Percentiles rank a stretch among this genome's conserved stretches.
These are phyloP conservation scores for Theretra japonica DNA, from an alignment of 2,888 invertebrate genomes.

Conservation along the genomic window DNA sequence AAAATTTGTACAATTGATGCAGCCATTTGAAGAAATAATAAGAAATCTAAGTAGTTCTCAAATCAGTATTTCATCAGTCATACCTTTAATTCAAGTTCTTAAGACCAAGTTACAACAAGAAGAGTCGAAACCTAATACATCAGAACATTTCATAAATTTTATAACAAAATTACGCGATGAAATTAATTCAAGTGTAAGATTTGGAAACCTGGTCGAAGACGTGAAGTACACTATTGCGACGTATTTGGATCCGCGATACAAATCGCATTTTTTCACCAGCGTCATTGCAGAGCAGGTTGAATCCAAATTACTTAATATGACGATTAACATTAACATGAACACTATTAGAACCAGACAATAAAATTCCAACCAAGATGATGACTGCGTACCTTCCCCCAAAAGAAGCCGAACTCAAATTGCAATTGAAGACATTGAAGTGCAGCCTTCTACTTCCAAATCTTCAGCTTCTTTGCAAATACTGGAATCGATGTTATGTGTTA, in stretches of 20 bases:
- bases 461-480: no score
- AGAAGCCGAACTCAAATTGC: no score
- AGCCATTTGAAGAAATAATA: constrained; percentile 37
- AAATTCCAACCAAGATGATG: no score
- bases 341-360: no score
- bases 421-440: no score
- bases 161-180: constrained; percentile 38
- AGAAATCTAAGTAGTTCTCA: constrained; percentile 36
- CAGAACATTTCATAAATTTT: constrained; percentile 39
- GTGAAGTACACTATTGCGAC: constrained; percentile 10
- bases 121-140: constrained; percentile 36
- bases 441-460: no score
- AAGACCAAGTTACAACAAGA: constrained; percentile 38
- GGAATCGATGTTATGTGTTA: no score
- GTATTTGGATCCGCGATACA: constrained; percentile 23
- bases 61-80: constrained; percentile 34
- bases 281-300: constrained; percentile 36
- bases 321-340: no score
- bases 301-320: no score
- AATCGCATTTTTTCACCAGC: constrained; percentile 38
- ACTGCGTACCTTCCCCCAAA: no score
- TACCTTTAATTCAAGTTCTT: constrained; percentile 37
- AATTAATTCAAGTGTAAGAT: constrained; percentile 37
- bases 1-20: constrained; percentile 33
- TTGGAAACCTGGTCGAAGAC: constrained; percentile 37